These are phyloP conservation scores for Galagoides demidoff DNA, from an alignment of 2,797 vertebrate species.

Conservation along the genomic window DNA sequence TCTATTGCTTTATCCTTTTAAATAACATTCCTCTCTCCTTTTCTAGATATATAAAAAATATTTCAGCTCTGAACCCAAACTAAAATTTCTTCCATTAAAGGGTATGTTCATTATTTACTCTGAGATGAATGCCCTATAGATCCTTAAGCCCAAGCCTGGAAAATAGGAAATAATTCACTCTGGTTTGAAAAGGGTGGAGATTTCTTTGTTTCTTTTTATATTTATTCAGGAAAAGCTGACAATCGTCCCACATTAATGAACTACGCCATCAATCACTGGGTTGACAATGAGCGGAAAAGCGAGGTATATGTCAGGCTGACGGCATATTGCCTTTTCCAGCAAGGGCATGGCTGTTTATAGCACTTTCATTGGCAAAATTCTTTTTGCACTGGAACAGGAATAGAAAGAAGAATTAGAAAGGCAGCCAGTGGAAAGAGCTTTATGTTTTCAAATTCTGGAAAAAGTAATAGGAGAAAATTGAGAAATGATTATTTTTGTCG, in stretches of 20 bases:
- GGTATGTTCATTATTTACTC: conserved; percentile 84
- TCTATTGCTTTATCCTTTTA: conserved; percentile 49
- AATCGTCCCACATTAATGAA: conserved; percentile 98
- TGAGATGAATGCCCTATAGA: conserved; percentile 83
- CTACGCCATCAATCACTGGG: conserved; percentile 94
- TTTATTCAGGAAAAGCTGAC: conserved; percentile 99
- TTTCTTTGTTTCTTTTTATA: conserved; percentile 99
- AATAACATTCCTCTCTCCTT: conserved; percentile 40
- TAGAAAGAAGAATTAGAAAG: conserved; percentile 87
- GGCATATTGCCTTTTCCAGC: conserved; percentile 90
- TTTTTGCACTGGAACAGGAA: conserved; percentile 85
- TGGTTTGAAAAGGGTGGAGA: conserved; percentile 93
- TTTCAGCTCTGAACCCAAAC: conserved; percentile 80
- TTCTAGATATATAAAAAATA: not conserved
- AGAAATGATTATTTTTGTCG: conserved; percentile 56
- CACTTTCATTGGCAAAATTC: conserved; percentile 88
- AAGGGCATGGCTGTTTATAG: conserved; percentile 90
- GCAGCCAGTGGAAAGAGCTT: conserved; percentile 80
- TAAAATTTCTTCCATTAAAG: conserved; percentile 85
- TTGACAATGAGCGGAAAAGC: conserved; percentile 99
- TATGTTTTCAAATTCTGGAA: conserved; percentile 80
- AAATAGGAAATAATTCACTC: conserved; percentile 92
- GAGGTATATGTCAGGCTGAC: conserved; percentile 93
- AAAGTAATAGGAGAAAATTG: conserved; percentile 52
- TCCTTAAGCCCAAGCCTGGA: conserved; percentile 86